A percentile compares a stretch with the other conserved stretches of the same genome.
phyloP scores from a whole-genome alignment of 2,888 invertebrate genomes.

The Leucophenga montana region DNA sequence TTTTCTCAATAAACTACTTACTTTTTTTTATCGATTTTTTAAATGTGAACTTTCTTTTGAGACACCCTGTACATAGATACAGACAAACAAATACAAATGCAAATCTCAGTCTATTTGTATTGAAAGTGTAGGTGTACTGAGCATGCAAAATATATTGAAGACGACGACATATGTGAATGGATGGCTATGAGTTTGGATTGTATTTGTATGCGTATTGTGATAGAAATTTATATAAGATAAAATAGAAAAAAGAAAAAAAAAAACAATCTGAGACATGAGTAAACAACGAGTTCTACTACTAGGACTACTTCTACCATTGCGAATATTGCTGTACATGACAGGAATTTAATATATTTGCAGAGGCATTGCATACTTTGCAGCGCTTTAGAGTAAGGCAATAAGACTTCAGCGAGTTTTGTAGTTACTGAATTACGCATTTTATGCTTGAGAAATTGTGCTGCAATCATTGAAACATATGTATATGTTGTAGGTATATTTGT shows the following conservation, averaged over 20 bases:
- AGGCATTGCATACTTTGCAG: slow-evolving; percentile 52
- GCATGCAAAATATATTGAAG: slow-evolving; percentile 10
- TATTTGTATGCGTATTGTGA: slow-evolving; percentile 28
- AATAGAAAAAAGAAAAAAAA: neutral
- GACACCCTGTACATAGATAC: too few species aligned
- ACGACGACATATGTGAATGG: slow-evolving; percentile 11
- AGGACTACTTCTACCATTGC: neutral
- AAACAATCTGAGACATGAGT: neutral
- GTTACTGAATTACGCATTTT: too few species aligned
- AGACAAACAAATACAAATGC: slow-evolving; percentile 15
- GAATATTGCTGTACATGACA: slow-evolving; percentile 59
- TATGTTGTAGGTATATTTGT: too few species aligned
- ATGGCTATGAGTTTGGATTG: slow-evolving; percentile 12
- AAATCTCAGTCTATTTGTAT: slow-evolving; percentile 6
- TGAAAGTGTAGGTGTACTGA: neutral
- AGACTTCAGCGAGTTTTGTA: too few species aligned
- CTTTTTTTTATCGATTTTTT: too few species aligned
- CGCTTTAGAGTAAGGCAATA: neutral
- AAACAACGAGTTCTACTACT: neutral
- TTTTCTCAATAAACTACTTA: too few species aligned
- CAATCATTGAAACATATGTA: too few species aligned
- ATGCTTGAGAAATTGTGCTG: too few species aligned
- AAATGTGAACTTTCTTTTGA: too few species aligned
- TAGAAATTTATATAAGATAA: slow-evolving; percentile 12
- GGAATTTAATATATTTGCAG: slow-evolving; percentile 60